These are phyloP conservation scores for Loriculus beryllinus DNA, from an alignment of 2,797 vertebrate species.

Conservation along the genomic window DNA sequence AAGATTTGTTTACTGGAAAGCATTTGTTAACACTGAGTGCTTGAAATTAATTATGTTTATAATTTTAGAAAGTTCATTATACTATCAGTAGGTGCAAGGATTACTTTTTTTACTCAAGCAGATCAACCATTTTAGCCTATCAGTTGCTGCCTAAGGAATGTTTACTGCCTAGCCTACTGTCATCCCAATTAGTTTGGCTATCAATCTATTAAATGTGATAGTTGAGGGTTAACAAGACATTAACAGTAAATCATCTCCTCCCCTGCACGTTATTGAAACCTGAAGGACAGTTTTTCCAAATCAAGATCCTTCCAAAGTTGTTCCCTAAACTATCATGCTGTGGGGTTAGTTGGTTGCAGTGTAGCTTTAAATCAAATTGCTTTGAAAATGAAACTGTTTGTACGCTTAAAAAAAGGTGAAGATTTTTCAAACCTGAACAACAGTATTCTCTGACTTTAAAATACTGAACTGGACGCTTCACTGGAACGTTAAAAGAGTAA, in stretches of 20 bases:
- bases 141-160: not conserved
- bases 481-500: not conserved
- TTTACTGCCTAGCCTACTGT: not conserved
- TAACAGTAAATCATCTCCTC: not conserved
- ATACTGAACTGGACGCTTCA: not conserved
- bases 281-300: not conserved
- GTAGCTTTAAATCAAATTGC: not conserved
- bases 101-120: not conserved
- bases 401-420: not conserved
- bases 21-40: not conserved
- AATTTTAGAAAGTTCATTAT: not conserved
- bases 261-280: not conserved
- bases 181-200: conserved; percentile 10
- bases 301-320: not conserved
- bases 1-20: conserved; percentile 2
- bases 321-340: not conserved
- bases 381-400: not conserved
- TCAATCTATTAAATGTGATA: not conserved
- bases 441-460: not conserved
- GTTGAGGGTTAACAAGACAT: conserved; percentile 25
- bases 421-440: not conserved
- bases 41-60: not conserved
- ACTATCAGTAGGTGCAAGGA: not conserved
- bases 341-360: not conserved
- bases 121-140: conserved; percentile 5